Evolutionary conservation across 37 sponge, comb jelly and placozoan species (phyloP).

Genomic region (Geodia barretti): DNA sequence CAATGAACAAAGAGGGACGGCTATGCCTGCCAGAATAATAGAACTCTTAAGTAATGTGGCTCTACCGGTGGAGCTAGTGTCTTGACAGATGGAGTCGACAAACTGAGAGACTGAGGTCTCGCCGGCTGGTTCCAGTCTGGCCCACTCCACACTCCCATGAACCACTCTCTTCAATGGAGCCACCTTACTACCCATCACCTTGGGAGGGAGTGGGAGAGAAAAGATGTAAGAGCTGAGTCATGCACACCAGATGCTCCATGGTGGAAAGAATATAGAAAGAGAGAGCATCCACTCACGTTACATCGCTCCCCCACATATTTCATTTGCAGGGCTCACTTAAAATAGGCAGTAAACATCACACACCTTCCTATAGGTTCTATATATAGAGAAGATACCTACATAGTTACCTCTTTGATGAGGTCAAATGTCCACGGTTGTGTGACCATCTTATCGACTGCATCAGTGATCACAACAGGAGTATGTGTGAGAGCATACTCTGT

Average conservation of each 20-base stretch:
- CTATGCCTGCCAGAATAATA: neutral
- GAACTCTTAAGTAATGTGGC: too few species aligned
- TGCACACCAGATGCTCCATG: too few species aligned
- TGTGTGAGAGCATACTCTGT: conserved; percentile 43
- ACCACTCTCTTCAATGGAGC: conserved; percentile 66
- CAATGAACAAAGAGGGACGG: neutral
- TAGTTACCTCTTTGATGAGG: conserved; percentile 54
- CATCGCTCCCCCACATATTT: neutral
- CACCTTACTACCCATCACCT: conserved; percentile 53
- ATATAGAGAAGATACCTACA: too few species aligned
- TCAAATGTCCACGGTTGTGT: conserved; percentile 64
- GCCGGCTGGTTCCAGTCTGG: conserved; percentile 56
- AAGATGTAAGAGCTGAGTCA: neutral
- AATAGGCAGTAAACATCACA: neutral
- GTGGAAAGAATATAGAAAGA: too few species aligned
- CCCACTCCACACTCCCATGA: conserved; percentile 64
- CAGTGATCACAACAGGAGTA: conserved; percentile 77
- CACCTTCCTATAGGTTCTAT: too few species aligned
- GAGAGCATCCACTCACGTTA: too few species aligned
- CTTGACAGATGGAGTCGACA: conserved; percentile 40
- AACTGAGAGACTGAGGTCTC: conserved; percentile 46
- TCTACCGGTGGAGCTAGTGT: too few species aligned
- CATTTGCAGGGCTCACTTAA: neutral
- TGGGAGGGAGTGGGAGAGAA: neutral
- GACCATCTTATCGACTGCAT: conserved; percentile 47